These are phyloP conservation scores for Rattus norvegicus DNA, from an alignment of 2,113 vertebrate genomes.

Conservation along the genomic window DNA sequence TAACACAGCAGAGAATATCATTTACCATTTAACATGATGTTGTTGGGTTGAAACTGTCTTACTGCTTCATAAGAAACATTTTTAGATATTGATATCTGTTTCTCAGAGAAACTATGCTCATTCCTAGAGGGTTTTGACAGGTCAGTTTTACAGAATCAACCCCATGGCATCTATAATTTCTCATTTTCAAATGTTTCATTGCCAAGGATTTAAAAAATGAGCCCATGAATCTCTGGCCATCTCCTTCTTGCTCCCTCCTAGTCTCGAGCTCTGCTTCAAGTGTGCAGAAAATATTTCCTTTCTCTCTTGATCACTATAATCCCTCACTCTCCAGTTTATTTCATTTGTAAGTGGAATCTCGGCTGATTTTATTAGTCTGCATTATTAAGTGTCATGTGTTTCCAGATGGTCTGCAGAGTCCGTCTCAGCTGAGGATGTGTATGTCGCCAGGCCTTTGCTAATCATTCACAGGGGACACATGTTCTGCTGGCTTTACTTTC, in stretches of 20 bases:
- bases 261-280: not conserved
- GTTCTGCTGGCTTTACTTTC: conserved; percentile 66
- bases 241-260: not conserved
- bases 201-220: not conserved
- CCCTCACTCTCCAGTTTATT: conserved; percentile 58
- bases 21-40: conserved; percentile 51
- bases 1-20: conserved; percentile 58
- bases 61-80: conserved; percentile 71
- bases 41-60: conserved; percentile 69
- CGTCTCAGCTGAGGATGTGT: conserved; percentile 45
- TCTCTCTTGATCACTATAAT: conserved; percentile 11
- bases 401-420: conserved; percentile 73
- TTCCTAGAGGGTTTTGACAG: conserved; percentile 51
- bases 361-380: conserved; percentile 71
- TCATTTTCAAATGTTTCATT: conserved; percentile 54
- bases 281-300: not conserved
- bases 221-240: not conserved
- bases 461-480: conserved; percentile 64
- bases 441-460: conserved; percentile 27
- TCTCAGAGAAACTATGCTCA: conserved; percentile 58
- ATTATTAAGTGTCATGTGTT: conserved; percentile 65
- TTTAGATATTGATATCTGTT: conserved; percentile 77
- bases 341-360: conserved; percentile 59
- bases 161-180: not conserved
- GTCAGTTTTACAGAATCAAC: conserved; percentile 63